Base-by-base conservation (phyloP, 1,140 invertebrate genomes). In the Holcopasites calliopsidis region DNA sequence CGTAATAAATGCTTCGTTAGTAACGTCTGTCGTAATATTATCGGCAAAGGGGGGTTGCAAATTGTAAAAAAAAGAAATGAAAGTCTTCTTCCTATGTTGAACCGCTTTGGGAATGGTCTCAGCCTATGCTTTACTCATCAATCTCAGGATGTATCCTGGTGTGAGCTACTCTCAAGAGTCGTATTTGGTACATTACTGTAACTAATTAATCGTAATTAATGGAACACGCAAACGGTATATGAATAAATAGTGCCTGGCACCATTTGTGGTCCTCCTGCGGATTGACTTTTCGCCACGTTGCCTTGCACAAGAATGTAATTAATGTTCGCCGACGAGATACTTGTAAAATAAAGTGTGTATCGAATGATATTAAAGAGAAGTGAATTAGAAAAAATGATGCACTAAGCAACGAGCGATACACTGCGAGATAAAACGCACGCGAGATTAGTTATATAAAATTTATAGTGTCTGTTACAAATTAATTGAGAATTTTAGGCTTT, bases 221-320 rank as follows among this genome's bases (percentile, higher is more conserved):
- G 89, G 87, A 90, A 82, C 88, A 90, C 88, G 88, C 90, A 87
- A 66, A 66, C 49, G 88, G 88, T 91, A 90, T 90, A 89, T 88
- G 83, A 90, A 88, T 90, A 89, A 91, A 91, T 91, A 91, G 91
- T 92, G 91, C 91, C 91, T 92, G 90, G 88, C 89, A 92, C 91
- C 89, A 87, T 88, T 91, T 89, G 90, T 91, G 90, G 91, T 89
- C 90, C 90, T 89, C 86, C 84, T 88, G 82, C 89, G 85, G 82
- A 74, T 68, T 80, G 83, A 78, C 81, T 84, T 80, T 69, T 47
- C 44, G 65, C 70, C 74, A 55, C 40, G 71, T 77, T 58, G 60
- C 16, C 78, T 47, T 42, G 71, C 68, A 69, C 64, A 80, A 70
- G 18, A 35, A n/a, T n/a, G n/a, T n/a, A n/a, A n/a, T n/a, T 61